Base-by-base conservation (phyloP, 1,140 invertebrate species). In the Penaeus chinensis region DNA sequence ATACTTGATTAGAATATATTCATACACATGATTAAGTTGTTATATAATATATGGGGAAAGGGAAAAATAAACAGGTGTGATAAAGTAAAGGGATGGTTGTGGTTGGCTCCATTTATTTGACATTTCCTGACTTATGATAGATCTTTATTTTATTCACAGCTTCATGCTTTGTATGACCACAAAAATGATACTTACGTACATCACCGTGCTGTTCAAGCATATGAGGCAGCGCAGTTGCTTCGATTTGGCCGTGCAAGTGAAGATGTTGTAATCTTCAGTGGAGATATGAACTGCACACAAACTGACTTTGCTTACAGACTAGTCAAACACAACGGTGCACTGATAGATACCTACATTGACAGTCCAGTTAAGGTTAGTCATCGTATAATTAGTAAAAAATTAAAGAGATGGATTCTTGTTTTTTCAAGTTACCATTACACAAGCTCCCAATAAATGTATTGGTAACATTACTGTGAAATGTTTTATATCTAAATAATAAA, bases 301-400 rank as follows among this genome's bases (percentile, higher is more conserved):
- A 87, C 86, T 18, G 86, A 87, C 62, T 82, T 87, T 66, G 86
- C 86, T 19, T 87, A 87, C 62, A 76, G 86, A 79, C 71, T 87
- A 18, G 62, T 87, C 60, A 87, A 87, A 63, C 82, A 77, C 22
- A 82, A 87, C 69, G 86, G 80, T 20, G 63, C 62, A 18, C 69
- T 87, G 71, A 62, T 83, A 11, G 86, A 87, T 61, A 77, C 80
- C 11, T 87, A 87, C 61, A 87, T 81, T 8, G 86, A 87, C 20
- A 87, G 86, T 78, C 80, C 86, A 24, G 54, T 65, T 54, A 87
- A 87, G 80, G 86, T 87, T 32, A 65, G 80, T 47, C n/a, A 20
- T 54, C 47, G 0, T 82, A 22, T 27, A 61, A 20, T 62, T 10
- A 24, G 22, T 60, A 27, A 27, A 2, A 80, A 24, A n/a, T 61